Conservation (phyloP, 2,797 vertebrate species). For the Poecilia picta region DNA sequence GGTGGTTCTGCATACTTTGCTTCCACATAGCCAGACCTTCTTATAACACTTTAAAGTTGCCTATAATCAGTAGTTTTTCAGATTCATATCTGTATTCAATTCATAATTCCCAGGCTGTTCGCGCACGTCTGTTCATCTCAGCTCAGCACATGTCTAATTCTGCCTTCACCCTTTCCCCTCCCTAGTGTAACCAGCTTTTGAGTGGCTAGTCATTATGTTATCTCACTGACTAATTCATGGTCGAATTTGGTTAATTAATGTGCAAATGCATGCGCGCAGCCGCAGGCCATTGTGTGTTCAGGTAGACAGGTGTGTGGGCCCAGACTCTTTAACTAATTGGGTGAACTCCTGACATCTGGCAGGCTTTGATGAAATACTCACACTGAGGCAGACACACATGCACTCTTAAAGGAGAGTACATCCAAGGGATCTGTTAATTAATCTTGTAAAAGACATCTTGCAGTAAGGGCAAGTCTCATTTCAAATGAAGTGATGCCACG, state of each 20-base stretch:
- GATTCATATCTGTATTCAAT: conserved; percentile 2
- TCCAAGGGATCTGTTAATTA: conserved; percentile 75
- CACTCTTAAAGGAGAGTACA: conserved; percentile 53
- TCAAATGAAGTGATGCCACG: conserved; percentile 61
- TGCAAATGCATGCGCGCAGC: conserved; percentile 69
- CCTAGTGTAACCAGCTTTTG: conserved; percentile 24
- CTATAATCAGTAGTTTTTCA: neutral
- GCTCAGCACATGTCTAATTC: conserved; percentile 2
- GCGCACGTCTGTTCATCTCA: neutral
- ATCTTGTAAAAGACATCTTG: conserved; percentile 69
- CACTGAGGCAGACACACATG: conserved; percentile 17
- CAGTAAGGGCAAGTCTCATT: conserved; percentile 48
- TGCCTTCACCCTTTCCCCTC: neutral
- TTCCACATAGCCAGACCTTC: neutral
- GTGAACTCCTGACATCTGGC: conserved; percentile 66
- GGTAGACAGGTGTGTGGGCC: conserved; percentile 75
- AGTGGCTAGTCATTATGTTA: conserved; percentile 58
- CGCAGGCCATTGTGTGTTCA: conserved; percentile 64
- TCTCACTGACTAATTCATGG: conserved; percentile 69
- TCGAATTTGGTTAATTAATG: conserved; percentile 65
- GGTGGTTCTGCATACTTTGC: neutral
- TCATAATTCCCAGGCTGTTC: conserved; percentile 5
- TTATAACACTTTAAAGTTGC: neutral
- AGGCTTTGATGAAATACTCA: conserved; percentile 46
- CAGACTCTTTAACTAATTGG: conserved; percentile 72